A percentile compares a stretch with the other conserved stretches of the same genome.
phyloP scores from a whole-genome alignment of 2,797 vertebrate species.

The Sebastes kiyomatsui region DNA sequence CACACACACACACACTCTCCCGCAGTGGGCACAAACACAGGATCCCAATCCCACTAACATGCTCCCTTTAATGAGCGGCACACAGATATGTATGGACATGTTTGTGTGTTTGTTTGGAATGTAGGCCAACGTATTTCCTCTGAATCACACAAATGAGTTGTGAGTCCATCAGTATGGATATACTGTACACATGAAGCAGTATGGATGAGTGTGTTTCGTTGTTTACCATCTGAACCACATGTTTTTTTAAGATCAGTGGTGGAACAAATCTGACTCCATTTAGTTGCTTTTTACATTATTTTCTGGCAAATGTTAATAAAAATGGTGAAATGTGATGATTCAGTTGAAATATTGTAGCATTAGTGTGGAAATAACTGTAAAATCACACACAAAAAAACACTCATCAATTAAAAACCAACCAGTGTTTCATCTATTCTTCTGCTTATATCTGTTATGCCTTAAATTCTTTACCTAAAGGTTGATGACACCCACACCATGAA shows the following conservation, averaged over 20 bases:
- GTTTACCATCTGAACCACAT: conserved; percentile 10
- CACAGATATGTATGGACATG: conserved; percentile 47
- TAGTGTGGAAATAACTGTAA: neutral
- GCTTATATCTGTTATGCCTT: neutral
- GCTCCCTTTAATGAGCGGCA: conserved; percentile 41
- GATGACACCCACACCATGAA: neutral
- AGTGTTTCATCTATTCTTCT: neutral
- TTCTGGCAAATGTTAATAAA: neutral
- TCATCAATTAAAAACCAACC: neutral
- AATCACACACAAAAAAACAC: neutral
- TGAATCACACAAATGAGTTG: conserved; percentile 49
- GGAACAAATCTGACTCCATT: neutral
- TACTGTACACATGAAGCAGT: neutral
- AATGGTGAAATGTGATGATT: neutral
- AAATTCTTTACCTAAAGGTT: conserved; percentile 18
- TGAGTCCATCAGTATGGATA: conserved; percentile 41
- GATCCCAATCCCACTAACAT: conserved; percentile 24
- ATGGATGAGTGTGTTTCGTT: conserved; percentile 12
- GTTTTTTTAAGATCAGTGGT: neutral
- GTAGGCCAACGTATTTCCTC: conserved; percentile 40
- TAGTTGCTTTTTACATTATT: neutral
- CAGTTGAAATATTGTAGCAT: too few relatives aligned
- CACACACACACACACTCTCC: conserved; percentile 6
- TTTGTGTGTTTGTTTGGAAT: conserved; percentile 54
- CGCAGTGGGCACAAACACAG: conserved; percentile 17